Evolutionary conservation across 2,113 vertebrate species (phyloP), one percentile per base, ranked within the genome.

Genomic region (Lepidothrix coronata): DNA sequence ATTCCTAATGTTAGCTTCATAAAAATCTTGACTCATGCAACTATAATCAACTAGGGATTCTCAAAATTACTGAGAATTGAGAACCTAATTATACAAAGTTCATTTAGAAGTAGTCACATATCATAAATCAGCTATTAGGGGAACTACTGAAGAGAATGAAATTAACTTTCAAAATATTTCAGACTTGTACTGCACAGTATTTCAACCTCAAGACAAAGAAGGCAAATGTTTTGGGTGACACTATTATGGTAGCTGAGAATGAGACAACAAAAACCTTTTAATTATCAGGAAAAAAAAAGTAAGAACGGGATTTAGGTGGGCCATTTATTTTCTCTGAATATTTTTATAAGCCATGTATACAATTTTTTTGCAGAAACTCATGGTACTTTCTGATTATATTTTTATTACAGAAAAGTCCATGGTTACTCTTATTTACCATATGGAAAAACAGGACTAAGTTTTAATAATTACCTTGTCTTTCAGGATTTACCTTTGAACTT

Each of bases 1-100:
- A 93, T 86, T 96, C 85, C 20, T 96, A 88, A 85, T 83, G 82
- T 76, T 88, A 70, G 62, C 78, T 75, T 94, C 77, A 94, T 89
- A 95, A 97, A 95, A 97, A 93, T 84, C 75, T 83, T 41, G 23
- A 88, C 67, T 90, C 91, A 70, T 88, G 39, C 59, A 93, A 90
- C 81, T 83, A 77, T 80, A 90, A 96, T 96, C 85, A 94, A 67
- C 91, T 48, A 90, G 93, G 79, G 93, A 96, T 88, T 88, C 85
- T 93, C 63, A 92, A 63, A 96, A 96, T 96, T 91, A 91, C 75
- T 89, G 55, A 94, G 72, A 94, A 97, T 81, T 93, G 94, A 97
- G 94, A 97, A 88, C 65, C 43, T 86, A 96, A 95, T 96, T 96
- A 96, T 86, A 94, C 15, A 77, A 97, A 93, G 93, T 94, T 96